Conservation (phyloP, 1,140 invertebrate genomes). For the Lordiphosa clarofinis region DNA sequence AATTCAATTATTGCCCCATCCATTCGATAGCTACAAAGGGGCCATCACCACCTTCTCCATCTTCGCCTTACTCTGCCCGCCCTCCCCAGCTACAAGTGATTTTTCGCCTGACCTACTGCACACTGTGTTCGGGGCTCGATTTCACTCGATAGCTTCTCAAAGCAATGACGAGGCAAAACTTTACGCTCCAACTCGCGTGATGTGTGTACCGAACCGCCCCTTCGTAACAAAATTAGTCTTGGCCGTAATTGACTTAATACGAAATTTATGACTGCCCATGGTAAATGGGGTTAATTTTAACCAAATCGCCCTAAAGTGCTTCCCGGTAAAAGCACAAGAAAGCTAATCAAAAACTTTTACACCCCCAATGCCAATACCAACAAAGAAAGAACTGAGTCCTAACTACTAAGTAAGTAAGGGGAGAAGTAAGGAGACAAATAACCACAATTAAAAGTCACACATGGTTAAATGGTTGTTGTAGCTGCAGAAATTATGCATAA, state of each 20-base stretch:
- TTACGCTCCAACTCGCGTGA: neutral
- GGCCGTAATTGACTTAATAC: conserved; percentile 57
- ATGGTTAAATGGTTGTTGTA: no score
- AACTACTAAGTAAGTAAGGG: no score
- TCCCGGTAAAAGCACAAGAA: conserved; percentile 17
- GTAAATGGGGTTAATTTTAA: conserved; percentile 13
- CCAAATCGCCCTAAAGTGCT: conserved; percentile 13
- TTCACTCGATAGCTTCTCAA: no score
- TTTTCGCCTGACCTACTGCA: no score
- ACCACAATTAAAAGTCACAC: conserved; percentile 9
- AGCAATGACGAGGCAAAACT: no score
- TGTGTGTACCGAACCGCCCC: conserved; percentile 18
- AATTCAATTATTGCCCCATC: no score
- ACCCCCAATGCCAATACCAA: neutral
- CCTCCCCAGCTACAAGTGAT: no score
- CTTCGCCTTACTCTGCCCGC: no score
- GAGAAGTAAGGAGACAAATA: conserved; percentile 15
- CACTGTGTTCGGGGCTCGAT: no score
- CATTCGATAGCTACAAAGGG: no score
- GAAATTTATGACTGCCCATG: conserved; percentile 32
- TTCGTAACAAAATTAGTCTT: conserved; percentile 32
- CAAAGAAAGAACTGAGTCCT: no score
- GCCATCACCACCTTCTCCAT: no score
- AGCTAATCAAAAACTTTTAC: conserved; percentile 51
- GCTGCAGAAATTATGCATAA: conserved; percentile 9